These are phyloP conservation scores for Aurelia sp. DNA, from an alignment of 30 jellyfish, hydroid and myxozoan genomes.

Conservation along the genomic window DNA sequence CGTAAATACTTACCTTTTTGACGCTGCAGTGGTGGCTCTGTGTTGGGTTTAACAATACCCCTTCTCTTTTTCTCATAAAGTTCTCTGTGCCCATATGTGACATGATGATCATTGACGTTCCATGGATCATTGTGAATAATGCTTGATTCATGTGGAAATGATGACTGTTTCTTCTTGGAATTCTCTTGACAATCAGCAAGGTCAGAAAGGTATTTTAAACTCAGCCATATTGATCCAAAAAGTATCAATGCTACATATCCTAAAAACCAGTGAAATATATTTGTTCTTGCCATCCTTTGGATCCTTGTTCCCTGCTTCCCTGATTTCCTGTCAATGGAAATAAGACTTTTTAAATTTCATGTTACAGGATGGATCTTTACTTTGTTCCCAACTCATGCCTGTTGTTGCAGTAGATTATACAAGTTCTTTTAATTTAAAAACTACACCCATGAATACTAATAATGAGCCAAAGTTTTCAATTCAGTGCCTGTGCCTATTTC, in stretches of 20 bases:
- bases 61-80: conserved; percentile 17
- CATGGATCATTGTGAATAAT: conserved; percentile 32
- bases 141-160: conserved; percentile 25
- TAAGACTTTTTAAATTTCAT: not conserved
- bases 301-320: not conserved
- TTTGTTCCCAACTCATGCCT: too few relatives aligned
- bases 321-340: not conserved
- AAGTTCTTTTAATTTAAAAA: too few relatives aligned
- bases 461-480: too few relatives aligned
- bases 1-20: not conserved
- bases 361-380: too few relatives aligned
- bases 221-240: conserved; percentile 42
- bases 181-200: conserved; percentile 33
- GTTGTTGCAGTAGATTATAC: too few relatives aligned
- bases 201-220: conserved; percentile 56
- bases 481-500: too few relatives aligned
- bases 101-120: conserved; percentile 73
- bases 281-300: conserved; percentile 10
- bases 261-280: conserved; percentile 12
- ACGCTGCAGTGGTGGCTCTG: not conserved
- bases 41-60: not conserved
- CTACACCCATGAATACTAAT: too few relatives aligned
- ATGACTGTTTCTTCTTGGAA: not conserved
- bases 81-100: conserved; percentile 16
- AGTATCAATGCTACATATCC: conserved; percentile 45